Evolutionary conservation across 2,113 vertebrate species (phyloP).

Genomic region (Columba janthina): DNA sequence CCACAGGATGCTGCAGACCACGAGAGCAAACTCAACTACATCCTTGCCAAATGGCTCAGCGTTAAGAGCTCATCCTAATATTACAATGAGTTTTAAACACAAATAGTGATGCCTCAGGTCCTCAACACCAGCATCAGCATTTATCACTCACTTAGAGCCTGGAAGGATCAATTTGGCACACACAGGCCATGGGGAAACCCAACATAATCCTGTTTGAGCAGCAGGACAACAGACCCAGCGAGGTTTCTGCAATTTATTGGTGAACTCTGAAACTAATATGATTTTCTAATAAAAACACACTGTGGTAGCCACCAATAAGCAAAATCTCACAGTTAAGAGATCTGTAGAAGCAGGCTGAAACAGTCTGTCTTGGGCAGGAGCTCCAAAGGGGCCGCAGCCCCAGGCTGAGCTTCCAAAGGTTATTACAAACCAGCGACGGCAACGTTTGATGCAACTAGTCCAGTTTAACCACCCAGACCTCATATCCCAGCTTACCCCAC

Average conservation of each 20-base stretch:
- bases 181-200: accelerated
- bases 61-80: not conserved
- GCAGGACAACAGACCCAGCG: not conserved
- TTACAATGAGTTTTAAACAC: not conserved
- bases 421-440: accelerated
- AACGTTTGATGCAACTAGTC: not conserved
- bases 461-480: not conserved
- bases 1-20: not conserved
- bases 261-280: not conserved
- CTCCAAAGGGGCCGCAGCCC: not conserved
- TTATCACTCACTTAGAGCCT: not conserved
- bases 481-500: not conserved
- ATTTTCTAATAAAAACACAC: not conserved
- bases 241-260: not conserved
- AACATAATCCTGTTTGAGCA: not conserved
- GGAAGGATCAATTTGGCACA: not conserved
- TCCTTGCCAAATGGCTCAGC: not conserved
- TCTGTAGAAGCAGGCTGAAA: not conserved
- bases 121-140: not conserved
- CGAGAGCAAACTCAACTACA: accelerated
- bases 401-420: not conserved
- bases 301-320: not conserved
- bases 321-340: not conserved
- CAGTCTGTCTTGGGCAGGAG: not conserved
- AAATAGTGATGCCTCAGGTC: not conserved